These are phyloP conservation scores for Drosophila pandora DNA, from an alignment of 1,140 invertebrate species.

Conservation along the genomic window DNA sequence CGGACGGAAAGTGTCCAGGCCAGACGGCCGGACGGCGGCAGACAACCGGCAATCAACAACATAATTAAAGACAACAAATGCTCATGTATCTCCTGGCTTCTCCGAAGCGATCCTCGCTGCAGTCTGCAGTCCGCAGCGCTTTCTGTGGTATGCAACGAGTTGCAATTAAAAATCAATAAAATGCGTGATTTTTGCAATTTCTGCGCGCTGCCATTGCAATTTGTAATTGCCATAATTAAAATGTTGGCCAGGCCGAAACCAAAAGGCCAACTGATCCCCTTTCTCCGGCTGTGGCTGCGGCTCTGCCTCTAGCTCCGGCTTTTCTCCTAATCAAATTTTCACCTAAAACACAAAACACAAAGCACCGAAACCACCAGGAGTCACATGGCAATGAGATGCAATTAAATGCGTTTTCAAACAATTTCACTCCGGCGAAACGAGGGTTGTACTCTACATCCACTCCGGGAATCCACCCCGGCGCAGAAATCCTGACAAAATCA, in stretches of 20 bases:
- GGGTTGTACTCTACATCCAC: constrained; percentile 1
- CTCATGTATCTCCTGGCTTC: constrained; percentile 53
- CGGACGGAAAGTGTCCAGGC: constrained; percentile 32
- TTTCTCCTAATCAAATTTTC: constrained; percentile 75
- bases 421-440: constrained; percentile 41
- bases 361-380: constrained; percentile 16
- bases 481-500: constrained; percentile 43
- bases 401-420: constrained; percentile 63
- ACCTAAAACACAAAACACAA: constrained; percentile 28
- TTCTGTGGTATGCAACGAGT: constrained; percentile 75
- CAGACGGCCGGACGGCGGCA: constrained; percentile 20
- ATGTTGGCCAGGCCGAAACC: constrained; percentile 41
- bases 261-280: constrained; percentile 1
- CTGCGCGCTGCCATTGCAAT: constrained; percentile 69
- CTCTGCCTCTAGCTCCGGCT: not conserved
- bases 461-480: constrained; percentile 33
- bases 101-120: constrained; percentile 16
- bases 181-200: constrained; percentile 82
- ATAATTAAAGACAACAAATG: constrained; percentile 81
- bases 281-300: not conserved
- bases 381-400: constrained; percentile 51
- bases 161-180: constrained; percentile 83
- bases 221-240: constrained; percentile 82
- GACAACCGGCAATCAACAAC: constrained; percentile 70
- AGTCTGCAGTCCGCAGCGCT: not conserved